A percentile compares a stretch with the other conserved stretches of the same genome.
Evolutionary conservation across 2,113 vertebrate species (phyloP).

Genomic region (Macquaria ambigua): DNA sequence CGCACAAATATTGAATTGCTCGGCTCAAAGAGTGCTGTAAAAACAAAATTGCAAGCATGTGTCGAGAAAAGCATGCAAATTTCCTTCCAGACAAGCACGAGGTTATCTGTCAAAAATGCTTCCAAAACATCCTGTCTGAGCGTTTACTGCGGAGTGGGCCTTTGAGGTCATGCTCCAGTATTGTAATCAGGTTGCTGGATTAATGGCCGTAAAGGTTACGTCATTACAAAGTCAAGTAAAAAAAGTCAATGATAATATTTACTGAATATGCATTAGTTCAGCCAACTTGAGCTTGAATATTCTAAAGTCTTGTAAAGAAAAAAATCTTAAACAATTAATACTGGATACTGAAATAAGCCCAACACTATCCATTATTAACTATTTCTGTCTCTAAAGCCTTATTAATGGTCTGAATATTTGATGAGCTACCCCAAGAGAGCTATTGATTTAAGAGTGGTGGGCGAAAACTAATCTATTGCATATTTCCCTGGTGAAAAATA

Average conservation of each 20-base stretch:
- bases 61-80: constrained; percentile 53
- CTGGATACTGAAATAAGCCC: neutral
- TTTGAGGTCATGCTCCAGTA: constrained; percentile 19
- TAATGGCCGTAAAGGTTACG: constrained; percentile 5
- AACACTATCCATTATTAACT: neutral
- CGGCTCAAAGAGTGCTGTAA: constrained; percentile 73
- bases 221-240: constrained; percentile 2
- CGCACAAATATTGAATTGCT: constrained; percentile 71
- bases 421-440: constrained; percentile 46
- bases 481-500: constrained; percentile 59
- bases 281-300: neutral
- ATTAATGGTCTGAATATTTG: constrained; percentile 59
- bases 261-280: constrained; percentile 4
- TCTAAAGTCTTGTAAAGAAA: neutral
- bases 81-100: constrained; percentile 38
- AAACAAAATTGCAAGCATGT: constrained; percentile 78
- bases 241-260: neutral
- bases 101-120: constrained; percentile 50
- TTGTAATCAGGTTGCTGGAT: constrained; percentile 12
- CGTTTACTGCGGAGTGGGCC: neutral
- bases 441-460: constrained; percentile 68
- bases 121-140: constrained; percentile 52
- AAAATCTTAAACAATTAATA: constrained; percentile 8
- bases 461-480: constrained; percentile 57
- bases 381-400: constrained; percentile 12